These are phyloP conservation scores for Meleagris gallopavo DNA, from an alignment of 2,113 vertebrate species.

Conservation along the genomic window DNA sequence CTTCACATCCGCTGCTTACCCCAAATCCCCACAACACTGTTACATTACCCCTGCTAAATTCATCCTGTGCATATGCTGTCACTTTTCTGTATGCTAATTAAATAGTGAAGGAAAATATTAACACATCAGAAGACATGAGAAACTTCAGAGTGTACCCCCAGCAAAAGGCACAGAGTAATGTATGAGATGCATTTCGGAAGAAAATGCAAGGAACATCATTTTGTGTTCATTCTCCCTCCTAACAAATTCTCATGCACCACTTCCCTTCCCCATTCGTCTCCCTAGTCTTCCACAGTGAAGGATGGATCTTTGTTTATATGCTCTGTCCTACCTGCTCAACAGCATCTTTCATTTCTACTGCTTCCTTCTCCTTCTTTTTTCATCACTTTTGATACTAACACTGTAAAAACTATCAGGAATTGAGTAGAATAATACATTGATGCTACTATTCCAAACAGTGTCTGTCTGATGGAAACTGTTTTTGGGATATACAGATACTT, in stretches of 20 bases:
- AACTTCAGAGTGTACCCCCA: background rate
- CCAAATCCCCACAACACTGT: background rate
- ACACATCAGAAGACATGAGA: background rate
- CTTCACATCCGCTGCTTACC: fast-evolving
- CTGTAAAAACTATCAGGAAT: background rate
- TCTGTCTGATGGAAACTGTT: background rate
- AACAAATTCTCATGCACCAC: background rate
- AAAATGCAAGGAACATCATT: background rate
- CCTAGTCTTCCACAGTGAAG: fast-evolving
- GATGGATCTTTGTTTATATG: background rate
- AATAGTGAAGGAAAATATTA: background rate
- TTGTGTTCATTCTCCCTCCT: fast-evolving
- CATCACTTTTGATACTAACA: background rate
- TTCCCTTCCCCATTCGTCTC: background rate
- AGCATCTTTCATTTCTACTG: background rate
- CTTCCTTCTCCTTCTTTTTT: background rate
- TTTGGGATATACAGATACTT: background rate
- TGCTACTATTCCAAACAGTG: background rate
- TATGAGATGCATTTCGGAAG: fast-evolving
- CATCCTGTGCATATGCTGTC: background rate
- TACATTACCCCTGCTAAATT: background rate
- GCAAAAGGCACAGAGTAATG: fast-evolving
- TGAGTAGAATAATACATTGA: background rate
- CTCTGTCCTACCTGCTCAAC: background rate
- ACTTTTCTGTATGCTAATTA: background rate